Evolutionary conservation across 1,140 invertebrate genomes (phyloP).

Genomic region (Gryllus bimaculatus): DNA sequence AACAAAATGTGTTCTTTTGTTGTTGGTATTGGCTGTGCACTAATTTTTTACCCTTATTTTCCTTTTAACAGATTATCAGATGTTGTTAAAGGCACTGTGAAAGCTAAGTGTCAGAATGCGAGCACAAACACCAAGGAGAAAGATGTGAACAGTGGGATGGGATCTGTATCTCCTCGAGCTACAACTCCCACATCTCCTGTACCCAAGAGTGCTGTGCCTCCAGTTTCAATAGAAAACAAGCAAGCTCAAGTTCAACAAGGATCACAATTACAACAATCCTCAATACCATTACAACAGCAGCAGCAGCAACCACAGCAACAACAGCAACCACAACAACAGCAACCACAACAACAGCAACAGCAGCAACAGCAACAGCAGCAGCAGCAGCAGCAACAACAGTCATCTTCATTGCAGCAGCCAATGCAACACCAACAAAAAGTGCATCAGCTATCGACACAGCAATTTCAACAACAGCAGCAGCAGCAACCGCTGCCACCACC

Average conservation of each 20-base stretch:
- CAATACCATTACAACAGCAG: neutral
- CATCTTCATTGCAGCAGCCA: slow-evolving; percentile 18
- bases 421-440: slow-evolving; percentile 13
- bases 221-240: neutral
- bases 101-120: slow-evolving; percentile 34
- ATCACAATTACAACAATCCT: no score
- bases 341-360: slow-evolving; percentile 15
- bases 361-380: neutral
- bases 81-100: slow-evolving; percentile 67
- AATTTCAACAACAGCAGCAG: slow-evolving; percentile 11
- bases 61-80: slow-evolving; percentile 49
- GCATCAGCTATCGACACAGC: slow-evolving; percentile 11
- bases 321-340: slow-evolving; percentile 25
- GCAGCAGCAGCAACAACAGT: slow-evolving; percentile 24
- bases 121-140: slow-evolving; percentile 27
- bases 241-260: neutral
- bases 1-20: neutral
- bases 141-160: slow-evolving; percentile 7
- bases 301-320: slow-evolving; percentile 20
- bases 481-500: slow-evolving; percentile 26
- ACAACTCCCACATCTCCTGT: slow-evolving; percentile 17
- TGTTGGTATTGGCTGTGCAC: neutral
- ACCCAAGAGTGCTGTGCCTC: slow-evolving; percentile 13
- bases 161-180: slow-evolving; percentile 12
- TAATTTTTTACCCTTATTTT: neutral